Conservation (phyloP, 2,113 vertebrate genomes). For the Pseudopipra pipra region DNA sequence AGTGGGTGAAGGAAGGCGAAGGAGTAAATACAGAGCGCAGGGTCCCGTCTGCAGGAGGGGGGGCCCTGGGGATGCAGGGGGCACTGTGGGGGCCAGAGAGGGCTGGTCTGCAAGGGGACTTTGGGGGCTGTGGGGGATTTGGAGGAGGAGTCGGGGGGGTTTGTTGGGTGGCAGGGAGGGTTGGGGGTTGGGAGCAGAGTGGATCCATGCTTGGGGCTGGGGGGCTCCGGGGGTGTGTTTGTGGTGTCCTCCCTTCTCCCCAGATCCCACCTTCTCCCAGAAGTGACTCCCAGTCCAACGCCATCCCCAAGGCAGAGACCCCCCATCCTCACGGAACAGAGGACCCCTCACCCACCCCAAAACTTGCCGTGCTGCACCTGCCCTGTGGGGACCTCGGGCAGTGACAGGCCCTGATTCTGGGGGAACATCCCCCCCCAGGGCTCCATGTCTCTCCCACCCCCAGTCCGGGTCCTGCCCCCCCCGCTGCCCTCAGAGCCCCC, state of each 20-base stretch:
- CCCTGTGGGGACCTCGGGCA: not conserved
- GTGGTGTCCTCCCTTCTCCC: too few species aligned
- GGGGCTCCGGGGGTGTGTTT: not conserved
- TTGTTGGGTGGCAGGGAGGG: not conserved
- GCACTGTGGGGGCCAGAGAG: rapidly evolving
- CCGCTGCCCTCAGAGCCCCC: not conserved
- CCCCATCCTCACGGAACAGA: too few species aligned
- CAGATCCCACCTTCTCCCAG: not conserved
- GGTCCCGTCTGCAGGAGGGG: not conserved
- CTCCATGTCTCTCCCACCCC: not conserved
- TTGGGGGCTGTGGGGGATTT: not conserved
- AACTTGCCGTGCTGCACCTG: not conserved
- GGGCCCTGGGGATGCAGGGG: not conserved
- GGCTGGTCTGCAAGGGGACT: too few species aligned
- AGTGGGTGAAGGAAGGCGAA: not conserved
- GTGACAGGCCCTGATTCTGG: not conserved
- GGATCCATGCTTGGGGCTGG: not conserved
- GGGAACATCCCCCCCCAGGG: not conserved
- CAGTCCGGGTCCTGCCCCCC: not conserved
- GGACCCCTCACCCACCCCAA: not conserved
- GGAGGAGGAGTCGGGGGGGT: too few species aligned
- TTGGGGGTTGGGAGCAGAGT: not conserved
- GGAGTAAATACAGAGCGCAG: not conserved
- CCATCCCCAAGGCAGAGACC: not conserved
- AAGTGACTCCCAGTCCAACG: not conserved